These are phyloP conservation scores for Otis tarda DNA, from an alignment of 2,113 vertebrate species.

Conservation along the genomic window DNA sequence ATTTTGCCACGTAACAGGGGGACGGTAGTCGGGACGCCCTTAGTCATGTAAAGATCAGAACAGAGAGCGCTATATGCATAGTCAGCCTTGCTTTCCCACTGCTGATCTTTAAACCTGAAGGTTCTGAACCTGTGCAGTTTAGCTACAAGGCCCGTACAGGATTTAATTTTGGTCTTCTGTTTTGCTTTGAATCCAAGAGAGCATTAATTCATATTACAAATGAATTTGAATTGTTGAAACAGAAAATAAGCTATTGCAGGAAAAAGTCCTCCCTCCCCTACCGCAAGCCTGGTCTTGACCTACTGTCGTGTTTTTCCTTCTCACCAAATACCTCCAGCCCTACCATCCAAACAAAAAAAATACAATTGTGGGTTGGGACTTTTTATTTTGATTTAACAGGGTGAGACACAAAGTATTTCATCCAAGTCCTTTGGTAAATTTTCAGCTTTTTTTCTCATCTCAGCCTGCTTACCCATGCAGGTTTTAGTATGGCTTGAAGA, in stretches of 20 bases:
- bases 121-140: neutral
- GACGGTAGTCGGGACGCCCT: neutral
- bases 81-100: neutral
- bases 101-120: neutral
- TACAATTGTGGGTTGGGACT: neutral
- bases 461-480: neutral
- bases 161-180: neutral
- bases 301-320: neutral
- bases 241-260: neutral
- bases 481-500: neutral
- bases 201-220: neutral
- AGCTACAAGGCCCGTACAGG: neutral
- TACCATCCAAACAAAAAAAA: neutral
- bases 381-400: neutral
- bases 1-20: neutral
- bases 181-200: neutral
- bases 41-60: neutral
- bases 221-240: neutral
- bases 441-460: neutral
- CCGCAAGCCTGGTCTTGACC: neutral
- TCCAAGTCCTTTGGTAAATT: neutral
- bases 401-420: neutral
- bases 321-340: rapidly evolving
- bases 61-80: neutral
- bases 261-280: neutral